A percentile compares a stretch with the other conserved stretches of the same genome.
Evolutionary conservation across 1,140 invertebrate genomes (phyloP).

Genomic region (Zaprionus africanus): DNA sequence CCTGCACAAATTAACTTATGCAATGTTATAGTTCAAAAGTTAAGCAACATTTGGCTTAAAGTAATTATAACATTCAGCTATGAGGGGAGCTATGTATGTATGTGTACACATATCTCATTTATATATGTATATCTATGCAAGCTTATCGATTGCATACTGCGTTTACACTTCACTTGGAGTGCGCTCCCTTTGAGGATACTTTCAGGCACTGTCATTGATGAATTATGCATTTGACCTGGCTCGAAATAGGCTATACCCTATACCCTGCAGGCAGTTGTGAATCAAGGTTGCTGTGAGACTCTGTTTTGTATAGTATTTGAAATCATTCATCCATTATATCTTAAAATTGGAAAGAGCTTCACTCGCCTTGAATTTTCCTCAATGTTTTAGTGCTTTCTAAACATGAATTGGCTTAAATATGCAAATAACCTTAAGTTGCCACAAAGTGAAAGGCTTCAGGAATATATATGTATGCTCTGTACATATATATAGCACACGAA

Average conservation of each 20-base stretch:
- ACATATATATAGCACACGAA: not conserved
- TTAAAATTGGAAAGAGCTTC: not conserved
- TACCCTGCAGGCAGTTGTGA: not conserved
- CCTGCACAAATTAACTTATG: not conserved
- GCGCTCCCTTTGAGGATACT: not conserved
- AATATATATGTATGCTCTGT: not conserved
- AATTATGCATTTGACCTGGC: constrained; percentile 34
- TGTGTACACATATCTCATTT: not conserved
- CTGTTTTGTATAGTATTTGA: not conserved
- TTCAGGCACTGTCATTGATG: constrained; percentile 31
- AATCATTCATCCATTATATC: not conserved
- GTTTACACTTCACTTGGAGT: not conserved
- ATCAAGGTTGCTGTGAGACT: not conserved
- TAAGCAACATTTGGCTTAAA: constrained; percentile 3
- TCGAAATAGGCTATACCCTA: constrained; percentile 6
- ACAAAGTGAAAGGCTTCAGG: constrained; percentile 22
- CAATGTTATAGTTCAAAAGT: not conserved
- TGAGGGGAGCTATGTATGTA: not conserved
- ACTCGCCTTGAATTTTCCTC: no score
- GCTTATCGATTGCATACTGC: constrained; percentile 10
- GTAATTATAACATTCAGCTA: constrained; percentile 1
- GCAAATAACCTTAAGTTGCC: constrained; percentile 1
- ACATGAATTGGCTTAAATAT: constrained; percentile 30
- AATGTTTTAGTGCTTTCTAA: not conserved
- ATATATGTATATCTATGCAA: not conserved